phyloP scores from a whole-genome alignment of 2,888 invertebrate genomes.

The Diarsia rubi region DNA sequence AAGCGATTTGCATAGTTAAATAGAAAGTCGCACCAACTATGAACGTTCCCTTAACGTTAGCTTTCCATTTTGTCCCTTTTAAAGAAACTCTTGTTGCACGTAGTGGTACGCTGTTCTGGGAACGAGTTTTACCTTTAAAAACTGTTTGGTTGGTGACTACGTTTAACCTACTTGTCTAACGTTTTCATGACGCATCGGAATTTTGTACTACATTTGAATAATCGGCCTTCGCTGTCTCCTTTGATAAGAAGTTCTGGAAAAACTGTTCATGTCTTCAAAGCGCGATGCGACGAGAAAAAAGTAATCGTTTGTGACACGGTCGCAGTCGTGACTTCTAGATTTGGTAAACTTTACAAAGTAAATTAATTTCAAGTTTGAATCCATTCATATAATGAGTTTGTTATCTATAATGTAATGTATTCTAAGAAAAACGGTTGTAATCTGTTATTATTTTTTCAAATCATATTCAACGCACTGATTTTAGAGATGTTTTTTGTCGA shows the following conservation, averaged over 20 bases:
- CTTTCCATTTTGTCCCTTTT: constrained; percentile 80
- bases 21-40: constrained; percentile 60
- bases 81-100: constrained; percentile 71
- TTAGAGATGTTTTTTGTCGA: constrained; percentile 1
- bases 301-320: constrained; percentile 62
- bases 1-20: constrained; percentile 64
- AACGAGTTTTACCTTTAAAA: constrained; percentile 76
- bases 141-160: constrained; percentile 74
- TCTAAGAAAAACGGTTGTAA: constrained; percentile 18
- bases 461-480: constrained; percentile 9
- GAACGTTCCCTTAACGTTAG: constrained; percentile 70
- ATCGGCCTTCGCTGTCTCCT: constrained; percentile 78
- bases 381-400: constrained; percentile 47
- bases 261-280: constrained; percentile 68
- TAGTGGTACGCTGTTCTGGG: constrained; percentile 72
- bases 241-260: constrained; percentile 78
- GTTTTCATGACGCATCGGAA: constrained; percentile 83
- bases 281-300: constrained; percentile 61
- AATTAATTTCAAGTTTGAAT: constrained; percentile 56
- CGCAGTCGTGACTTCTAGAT: constrained; percentile 65
- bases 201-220: constrained; percentile 84
- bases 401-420: constrained; percentile 30
- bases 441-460: constrained; percentile 12
- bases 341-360: constrained; percentile 52
- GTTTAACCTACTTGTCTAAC: constrained; percentile 82